Conservation (phyloP, 2,888 invertebrate species). For the Noctua fimbriata region DNA sequence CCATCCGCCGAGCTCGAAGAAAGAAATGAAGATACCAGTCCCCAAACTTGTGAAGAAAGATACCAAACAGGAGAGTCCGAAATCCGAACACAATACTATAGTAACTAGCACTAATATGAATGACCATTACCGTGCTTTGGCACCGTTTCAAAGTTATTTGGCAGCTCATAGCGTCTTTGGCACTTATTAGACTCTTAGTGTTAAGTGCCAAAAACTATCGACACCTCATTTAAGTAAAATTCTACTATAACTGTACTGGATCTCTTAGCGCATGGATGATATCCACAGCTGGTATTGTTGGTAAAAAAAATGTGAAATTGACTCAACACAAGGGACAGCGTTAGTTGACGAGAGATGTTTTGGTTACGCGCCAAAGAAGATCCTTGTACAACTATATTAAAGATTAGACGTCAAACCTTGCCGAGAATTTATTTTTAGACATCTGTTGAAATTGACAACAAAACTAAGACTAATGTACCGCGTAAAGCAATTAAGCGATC, state of each 20-base stretch:
- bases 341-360: neutral
- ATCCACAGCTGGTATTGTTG: neutral
- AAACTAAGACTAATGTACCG: neutral
- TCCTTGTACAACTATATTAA: neutral
- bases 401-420: neutral
- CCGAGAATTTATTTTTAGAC: neutral
- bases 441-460: neutral
- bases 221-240: neutral
- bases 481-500: neutral
- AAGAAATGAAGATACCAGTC: slow-evolving; percentile 59
- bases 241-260: neutral
- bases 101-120: slow-evolving; percentile 28
- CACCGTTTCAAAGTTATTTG: slow-evolving; percentile 82
- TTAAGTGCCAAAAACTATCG: slow-evolving; percentile 10
- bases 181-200: slow-evolving; percentile 68
- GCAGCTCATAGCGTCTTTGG: slow-evolving; percentile 84
- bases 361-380: neutral
- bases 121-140: slow-evolving; percentile 67
- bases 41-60: slow-evolving; percentile 54
- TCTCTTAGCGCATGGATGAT: neutral
- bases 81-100: slow-evolving; percentile 1
- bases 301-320: neutral
- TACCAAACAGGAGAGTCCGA: slow-evolving; percentile 55
- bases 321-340: neutral
- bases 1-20: slow-evolving; percentile 78